Conservation (phyloP, 2,113 vertebrate genomes). For the Bucco capensis region DNA sequence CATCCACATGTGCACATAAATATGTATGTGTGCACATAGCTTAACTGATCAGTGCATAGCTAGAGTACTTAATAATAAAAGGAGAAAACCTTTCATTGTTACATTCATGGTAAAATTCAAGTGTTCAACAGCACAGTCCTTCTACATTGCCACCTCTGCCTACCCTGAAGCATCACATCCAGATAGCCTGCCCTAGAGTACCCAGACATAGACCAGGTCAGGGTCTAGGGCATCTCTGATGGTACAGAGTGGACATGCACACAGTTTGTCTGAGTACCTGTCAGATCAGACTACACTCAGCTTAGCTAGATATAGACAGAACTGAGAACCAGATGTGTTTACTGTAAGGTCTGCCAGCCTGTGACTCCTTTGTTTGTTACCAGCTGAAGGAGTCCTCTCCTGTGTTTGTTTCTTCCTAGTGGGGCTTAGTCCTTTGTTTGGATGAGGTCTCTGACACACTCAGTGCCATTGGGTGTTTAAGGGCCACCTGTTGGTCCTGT, state of each 20-base stretch:
- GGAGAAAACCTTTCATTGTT: not conserved
- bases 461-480: not conserved
- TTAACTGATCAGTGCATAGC: not conserved
- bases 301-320: not conserved
- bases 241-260: not conserved
- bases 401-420: not conserved
- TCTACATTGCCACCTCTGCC: rapidly evolving
- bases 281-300: not conserved
- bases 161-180: not conserved
- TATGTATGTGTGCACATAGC: not conserved
- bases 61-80: not conserved
- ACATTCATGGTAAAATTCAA: not conserved
- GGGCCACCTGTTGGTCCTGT: not conserved
- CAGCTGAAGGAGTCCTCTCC: not conserved
- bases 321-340: not conserved
- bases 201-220: not conserved
- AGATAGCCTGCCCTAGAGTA: not conserved
- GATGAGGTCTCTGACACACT: not conserved
- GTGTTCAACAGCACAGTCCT: not conserved
- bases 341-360: rapidly evolving
- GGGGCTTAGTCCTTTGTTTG: not conserved
- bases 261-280: not conserved
- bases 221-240: not conserved
- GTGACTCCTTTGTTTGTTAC: not conserved
- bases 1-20: not conserved